Conservation (phyloP, 2,888 invertebrate genomes). For the Polyommatus icarus region DNA sequence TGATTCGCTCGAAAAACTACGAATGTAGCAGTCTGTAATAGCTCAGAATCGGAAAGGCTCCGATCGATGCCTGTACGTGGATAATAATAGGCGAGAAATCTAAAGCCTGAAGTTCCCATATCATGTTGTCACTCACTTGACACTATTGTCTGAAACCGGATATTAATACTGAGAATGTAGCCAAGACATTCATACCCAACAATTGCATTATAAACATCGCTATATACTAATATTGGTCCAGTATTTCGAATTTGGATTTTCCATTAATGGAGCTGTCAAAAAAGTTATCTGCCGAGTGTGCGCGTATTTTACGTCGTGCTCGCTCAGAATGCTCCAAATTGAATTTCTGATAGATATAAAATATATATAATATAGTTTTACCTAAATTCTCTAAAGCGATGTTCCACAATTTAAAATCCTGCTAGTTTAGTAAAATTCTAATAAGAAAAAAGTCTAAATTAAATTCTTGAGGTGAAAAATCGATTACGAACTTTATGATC, state of each 20-base stretch:
- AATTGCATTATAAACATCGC: not conserved
- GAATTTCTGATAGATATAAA: not conserved
- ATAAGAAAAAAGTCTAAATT: not conserved
- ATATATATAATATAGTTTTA: not conserved
- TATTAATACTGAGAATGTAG: conserved; percentile 8
- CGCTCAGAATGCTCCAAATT: not conserved
- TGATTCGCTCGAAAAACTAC: conserved; percentile 38
- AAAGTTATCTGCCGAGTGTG: conserved; percentile 2
- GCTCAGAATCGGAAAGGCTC: conserved; percentile 9
- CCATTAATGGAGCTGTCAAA: not conserved
- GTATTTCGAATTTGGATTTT: not conserved
- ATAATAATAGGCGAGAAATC: conserved; percentile 40
- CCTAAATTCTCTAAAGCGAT: not conserved
- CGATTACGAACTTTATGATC: not conserved
- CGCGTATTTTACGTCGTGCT: not conserved
- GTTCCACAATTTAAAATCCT: too few relatives aligned
- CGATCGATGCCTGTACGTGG: conserved; percentile 20
- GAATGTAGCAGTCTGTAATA: conserved; percentile 1
- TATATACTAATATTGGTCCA: not conserved
- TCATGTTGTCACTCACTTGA: conserved; percentile 16
- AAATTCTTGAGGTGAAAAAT: not conserved
- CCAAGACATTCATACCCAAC: not conserved
- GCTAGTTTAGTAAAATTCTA: too few relatives aligned
- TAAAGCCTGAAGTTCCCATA: conserved; percentile 34
- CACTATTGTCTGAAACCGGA: conserved; percentile 17